Percentiles rank a stretch among this genome's conserved stretches.
Evolutionary conservation across 2,888 invertebrate species (phyloP).

Genomic region (Urechis unicinctus): DNA sequence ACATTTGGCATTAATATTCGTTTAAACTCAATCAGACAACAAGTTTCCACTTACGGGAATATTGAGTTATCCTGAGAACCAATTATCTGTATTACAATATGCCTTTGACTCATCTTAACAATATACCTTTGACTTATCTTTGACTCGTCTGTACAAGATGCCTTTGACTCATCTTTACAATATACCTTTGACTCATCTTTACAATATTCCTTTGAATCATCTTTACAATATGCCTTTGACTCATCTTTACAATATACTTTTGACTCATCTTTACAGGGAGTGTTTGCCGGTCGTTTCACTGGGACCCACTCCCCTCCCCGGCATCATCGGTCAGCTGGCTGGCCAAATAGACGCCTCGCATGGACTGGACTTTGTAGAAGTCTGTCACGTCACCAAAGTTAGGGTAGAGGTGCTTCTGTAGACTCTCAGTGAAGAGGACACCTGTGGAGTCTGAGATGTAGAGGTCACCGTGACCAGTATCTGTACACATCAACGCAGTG

Average conservation of each 20-base stretch:
- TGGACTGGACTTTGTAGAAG: conserved; percentile 38
- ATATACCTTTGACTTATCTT: too few species aligned
- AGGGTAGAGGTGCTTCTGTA: conserved; percentile 43
- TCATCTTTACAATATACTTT: conserved; percentile 40
- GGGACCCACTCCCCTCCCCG: conserved; percentile 44
- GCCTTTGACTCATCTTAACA: too few species aligned
- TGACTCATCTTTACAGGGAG: conserved; percentile 32
- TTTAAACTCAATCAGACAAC: neutral
- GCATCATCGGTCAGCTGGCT: conserved; percentile 40
- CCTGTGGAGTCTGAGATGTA: conserved; percentile 45
- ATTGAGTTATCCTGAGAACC: too few species aligned
- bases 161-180: conserved; percentile 37
- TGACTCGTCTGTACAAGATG: too few species aligned
- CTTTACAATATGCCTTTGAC: too few species aligned
- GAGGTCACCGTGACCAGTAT: conserved; percentile 45
- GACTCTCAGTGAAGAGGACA: conserved; percentile 41
- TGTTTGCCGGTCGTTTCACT: conserved; percentile 30
- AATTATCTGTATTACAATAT: too few species aligned
- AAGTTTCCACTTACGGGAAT: too few species aligned
- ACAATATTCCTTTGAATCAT: conserved; percentile 35
- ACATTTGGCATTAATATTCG: neutral
- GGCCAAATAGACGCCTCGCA: conserved; percentile 44
- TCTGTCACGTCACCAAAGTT: conserved; percentile 42
- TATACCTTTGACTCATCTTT: conserved; percentile 36
- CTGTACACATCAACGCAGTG: too few species aligned